Evolutionary conservation across 2,113 vertebrate genomes (phyloP).

Genomic region (Ascaphus truei): DNA sequence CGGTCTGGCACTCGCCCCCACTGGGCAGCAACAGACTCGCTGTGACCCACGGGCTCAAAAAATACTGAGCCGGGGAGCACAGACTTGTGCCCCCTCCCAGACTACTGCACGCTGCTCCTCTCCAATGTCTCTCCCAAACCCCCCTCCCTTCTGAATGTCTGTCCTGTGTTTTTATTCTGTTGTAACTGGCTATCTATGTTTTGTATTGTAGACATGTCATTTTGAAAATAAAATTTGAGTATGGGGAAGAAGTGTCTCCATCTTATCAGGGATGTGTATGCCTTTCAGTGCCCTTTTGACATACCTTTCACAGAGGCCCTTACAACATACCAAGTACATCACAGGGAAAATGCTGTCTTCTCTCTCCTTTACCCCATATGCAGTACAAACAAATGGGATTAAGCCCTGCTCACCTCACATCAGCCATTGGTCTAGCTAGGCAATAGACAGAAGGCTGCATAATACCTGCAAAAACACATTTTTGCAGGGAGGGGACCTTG

Average conservation of each 20-base stretch:
- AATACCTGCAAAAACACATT: no score
- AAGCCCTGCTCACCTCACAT: no score
- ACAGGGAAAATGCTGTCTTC: no score
- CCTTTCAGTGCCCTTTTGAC: no score
- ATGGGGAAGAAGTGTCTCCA: not conserved
- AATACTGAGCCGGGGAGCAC: constrained; percentile 38
- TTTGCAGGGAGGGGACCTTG: no score
- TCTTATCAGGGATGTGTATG: no score
- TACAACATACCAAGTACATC: no score
- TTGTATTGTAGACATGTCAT: constrained; percentile 3
- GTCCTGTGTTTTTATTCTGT: constrained; percentile 9
- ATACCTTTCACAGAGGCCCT: no score
- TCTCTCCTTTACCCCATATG: no score
- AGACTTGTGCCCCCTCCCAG: not conserved
- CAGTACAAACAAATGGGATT: no score
- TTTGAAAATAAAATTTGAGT: constrained; percentile 27
- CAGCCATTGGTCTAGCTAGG: no score
- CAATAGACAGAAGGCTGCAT: no score
- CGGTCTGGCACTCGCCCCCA: constrained; percentile 86
- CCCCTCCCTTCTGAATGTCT: not conserved
- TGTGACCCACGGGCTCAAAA: constrained; percentile 45
- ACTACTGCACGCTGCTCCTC: constrained; percentile 7
- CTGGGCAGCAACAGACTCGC: constrained; percentile 31
- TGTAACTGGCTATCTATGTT: not conserved
- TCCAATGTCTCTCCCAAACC: not conserved